Conservation (phyloP, 2,888 invertebrate species). For the Parasteatoda lunata region DNA sequence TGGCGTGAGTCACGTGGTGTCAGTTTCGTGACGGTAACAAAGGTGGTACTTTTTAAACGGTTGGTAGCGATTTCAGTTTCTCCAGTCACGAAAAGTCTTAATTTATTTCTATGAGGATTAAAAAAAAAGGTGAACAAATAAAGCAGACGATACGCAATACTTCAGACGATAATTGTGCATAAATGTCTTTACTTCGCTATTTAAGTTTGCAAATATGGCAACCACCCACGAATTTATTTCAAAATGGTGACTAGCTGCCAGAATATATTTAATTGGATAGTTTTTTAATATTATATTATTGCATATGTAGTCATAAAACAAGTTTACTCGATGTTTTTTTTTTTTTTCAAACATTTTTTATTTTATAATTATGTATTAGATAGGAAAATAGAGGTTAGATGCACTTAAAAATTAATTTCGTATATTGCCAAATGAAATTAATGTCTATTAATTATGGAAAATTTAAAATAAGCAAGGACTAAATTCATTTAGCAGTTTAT, state of each 20-base stretch:
- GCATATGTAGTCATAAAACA: too few species aligned
- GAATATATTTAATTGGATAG: too few species aligned
- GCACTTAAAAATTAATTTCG: too few species aligned
- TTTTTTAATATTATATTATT: too few species aligned
- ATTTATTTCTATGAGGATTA: not conserved
- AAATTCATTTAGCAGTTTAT: too few species aligned
- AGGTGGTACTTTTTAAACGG: not conserved
- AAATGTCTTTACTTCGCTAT: not conserved
- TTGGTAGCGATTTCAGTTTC: constrained; percentile 4
- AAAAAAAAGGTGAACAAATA: not conserved
- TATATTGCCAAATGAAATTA: too few species aligned
- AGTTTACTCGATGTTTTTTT: too few species aligned
- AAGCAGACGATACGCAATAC: not conserved
- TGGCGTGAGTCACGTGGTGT: constrained; percentile 32
- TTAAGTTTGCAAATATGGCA: not conserved
- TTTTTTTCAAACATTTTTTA: too few species aligned
- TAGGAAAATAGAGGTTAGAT: too few species aligned
- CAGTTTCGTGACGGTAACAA: constrained; percentile 10
- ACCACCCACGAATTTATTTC: not conserved
- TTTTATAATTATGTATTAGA: too few species aligned
- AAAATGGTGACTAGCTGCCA: not conserved
- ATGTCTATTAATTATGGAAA: too few species aligned
- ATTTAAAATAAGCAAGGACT: too few species aligned
- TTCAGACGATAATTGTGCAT: not conserved
- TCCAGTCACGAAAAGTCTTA: not conserved